These are phyloP conservation scores for Callyntrura sp. DNA, from an alignment of 2,888 invertebrate species.

Conservation along the genomic window DNA sequence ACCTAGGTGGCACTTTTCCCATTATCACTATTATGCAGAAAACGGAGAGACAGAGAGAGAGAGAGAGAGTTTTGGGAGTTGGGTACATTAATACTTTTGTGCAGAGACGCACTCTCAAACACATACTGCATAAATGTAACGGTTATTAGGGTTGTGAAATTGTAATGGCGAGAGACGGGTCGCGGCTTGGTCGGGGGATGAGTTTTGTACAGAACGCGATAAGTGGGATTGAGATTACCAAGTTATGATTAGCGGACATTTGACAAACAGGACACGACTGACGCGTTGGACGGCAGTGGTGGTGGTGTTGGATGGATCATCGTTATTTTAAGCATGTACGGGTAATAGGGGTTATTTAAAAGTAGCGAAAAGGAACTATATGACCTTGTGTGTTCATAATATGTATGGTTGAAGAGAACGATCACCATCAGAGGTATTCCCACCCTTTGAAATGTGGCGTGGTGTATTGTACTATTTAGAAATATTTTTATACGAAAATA, in stretches of 20 bases:
- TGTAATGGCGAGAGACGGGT: not conserved
- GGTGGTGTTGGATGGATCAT: conserved; percentile 21
- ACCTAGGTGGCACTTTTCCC: conserved; percentile 72
- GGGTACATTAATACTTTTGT: not conserved
- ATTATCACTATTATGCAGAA: conserved; percentile 49
- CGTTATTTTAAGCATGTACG: not conserved
- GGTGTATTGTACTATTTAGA: no score
- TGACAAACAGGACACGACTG: conserved; percentile 53
- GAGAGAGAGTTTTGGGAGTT: not conserved
- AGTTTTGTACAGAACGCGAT: not conserved
- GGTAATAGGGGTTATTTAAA: no score
- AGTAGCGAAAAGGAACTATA: not conserved
- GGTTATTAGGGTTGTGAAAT: not conserved
- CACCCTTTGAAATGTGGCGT: no score
- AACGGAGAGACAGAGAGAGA: not conserved
- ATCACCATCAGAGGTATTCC: no score
- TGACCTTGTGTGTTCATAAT: conserved; percentile 14
- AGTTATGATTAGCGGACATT: conserved; percentile 41
- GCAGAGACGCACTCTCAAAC: not conserved
- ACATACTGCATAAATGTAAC: not conserved
- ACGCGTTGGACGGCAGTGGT: not conserved
- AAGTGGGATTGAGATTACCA: conserved; percentile 39
- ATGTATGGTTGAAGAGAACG: not conserved
- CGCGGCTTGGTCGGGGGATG: conserved; percentile 1
- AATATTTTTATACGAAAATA: no score